A percentile compares a stretch with the other conserved stretches of the same genome.
phyloP scores from a whole-genome alignment of 2,888 invertebrate genomes.

The Aspidiotus rigidus region DNA sequence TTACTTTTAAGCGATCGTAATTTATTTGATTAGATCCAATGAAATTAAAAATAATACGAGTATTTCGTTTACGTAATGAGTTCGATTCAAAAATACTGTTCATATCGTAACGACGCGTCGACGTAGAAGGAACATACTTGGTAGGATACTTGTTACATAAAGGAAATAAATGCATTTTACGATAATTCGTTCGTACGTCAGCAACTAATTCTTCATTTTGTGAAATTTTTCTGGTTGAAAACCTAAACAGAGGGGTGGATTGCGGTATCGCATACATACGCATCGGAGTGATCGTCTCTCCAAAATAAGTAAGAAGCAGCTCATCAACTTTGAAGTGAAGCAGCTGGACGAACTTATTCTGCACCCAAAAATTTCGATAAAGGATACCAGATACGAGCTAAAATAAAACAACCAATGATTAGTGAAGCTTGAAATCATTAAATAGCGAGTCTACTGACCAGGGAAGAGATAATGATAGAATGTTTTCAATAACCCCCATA shows the following conservation, averaged over 20 bases:
- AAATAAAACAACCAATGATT: neutral
- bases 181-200: slow-evolving; percentile 18
- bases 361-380: slow-evolving; percentile 23
- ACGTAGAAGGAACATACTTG: neutral
- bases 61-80: neutral
- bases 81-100: slow-evolving; percentile 17
- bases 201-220: slow-evolving; percentile 1
- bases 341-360: slow-evolving; percentile 3
- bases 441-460: no score
- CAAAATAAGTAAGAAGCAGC: slow-evolving; percentile 13
- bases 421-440: no score
- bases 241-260: neutral
- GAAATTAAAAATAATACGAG: slow-evolving; percentile 19
- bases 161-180: slow-evolving; percentile 17
- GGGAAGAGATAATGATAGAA: no score
- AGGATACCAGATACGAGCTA: slow-evolving; percentile 23
- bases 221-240: neutral
- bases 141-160: slow-evolving; percentile 1
- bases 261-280: slow-evolving; percentile 13
- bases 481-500: no score
- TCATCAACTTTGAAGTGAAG: slow-evolving; percentile 18
- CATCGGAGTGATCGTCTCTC: slow-evolving; percentile 9
- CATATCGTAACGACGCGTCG: neutral
- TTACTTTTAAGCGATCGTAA: neutral
- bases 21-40: slow-evolving; percentile 22